Evolutionary conservation across 1,140 invertebrate species (phyloP), one percentile per base, ranked within the genome.

Genomic region (Rhysida immarginata): DNA sequence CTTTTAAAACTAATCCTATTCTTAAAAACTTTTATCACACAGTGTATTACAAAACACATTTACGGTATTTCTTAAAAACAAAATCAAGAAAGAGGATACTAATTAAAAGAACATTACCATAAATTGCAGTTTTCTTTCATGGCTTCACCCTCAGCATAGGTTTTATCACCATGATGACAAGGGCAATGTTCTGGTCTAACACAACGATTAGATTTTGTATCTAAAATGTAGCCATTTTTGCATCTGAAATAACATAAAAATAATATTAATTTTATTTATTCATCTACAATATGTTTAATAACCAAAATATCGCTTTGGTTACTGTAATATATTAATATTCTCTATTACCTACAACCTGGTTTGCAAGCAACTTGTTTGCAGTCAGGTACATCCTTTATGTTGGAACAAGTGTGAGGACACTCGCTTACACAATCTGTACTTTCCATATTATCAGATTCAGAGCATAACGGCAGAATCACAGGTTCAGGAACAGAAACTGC

Each of bases 141-240:
- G 35, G 71, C 70, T 5, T 83, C 77, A 0, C 81, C 82, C 61
- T 93, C 86, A 20, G 73, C 71, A 65, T 87, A 94, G 64, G 83
- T 87, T 23, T 77, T 74, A 2, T 87, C 86, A 18, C 83, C 87
- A 67, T 93, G 88, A 68, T 89, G 85, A 66, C 90, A 94, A 0
- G 88, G 88, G 64, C 90, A 94, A 29, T 81, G 71, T 1, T 71
- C 64, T 1, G 81, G 76, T 55, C 74, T 67, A 1, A 93, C 77
- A 65, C 89, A 94, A 14, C 68, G 65, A 57, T 79, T 78, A 1
- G 76, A 77, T 2, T 77, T 69, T 0, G 74, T 74, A 62, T 90
- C 84, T 2, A 83, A 68, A 2, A 91, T 81, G 64, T 79, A 86
- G 11, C 83, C 84, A 35, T 76, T 67, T 69, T 81, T 81, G 66